These are phyloP conservation scores for Heterohyrax brucei DNA, from an alignment of 2,797 vertebrate genomes.

Conservation along the genomic window DNA sequence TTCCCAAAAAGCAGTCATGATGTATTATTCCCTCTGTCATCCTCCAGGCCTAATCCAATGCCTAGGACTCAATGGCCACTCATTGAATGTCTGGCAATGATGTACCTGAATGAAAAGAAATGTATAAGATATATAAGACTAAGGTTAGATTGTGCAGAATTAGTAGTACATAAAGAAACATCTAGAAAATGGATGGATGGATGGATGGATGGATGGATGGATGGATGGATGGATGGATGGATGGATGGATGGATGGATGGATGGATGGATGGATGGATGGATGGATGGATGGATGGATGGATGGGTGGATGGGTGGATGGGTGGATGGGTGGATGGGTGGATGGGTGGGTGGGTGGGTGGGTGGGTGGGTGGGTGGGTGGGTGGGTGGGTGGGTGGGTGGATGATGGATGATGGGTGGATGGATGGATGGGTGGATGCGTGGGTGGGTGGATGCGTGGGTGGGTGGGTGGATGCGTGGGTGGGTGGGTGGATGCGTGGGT, in stretches of 20 bases:
- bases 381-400: too few species aligned
- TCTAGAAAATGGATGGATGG: neutral
- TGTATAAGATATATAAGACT: neutral
- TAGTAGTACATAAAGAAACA: neutral
- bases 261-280: too few species aligned
- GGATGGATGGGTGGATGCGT: neutral
- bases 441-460: too few species aligned
- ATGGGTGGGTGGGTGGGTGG: too few species aligned
- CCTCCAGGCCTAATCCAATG: neutral
- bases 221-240: too few species aligned
- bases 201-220: neutral
- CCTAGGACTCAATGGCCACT: neutral
- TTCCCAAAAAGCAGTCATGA: constrained; percentile 1
- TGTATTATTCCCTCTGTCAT: neutral
- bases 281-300: too few species aligned
- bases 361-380: neutral
- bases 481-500: too few species aligned
- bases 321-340: too few species aligned
- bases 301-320: too few species aligned
- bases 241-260: too few species aligned
- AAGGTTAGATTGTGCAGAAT: neutral
- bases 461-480: too few species aligned
- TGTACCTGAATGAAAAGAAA: neutral
- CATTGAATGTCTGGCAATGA: constrained; percentile 50
- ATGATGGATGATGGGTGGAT: too few species aligned